Conservation (phyloP, 1,140 invertebrate species). For the Heliconius melpomene region DNA sequence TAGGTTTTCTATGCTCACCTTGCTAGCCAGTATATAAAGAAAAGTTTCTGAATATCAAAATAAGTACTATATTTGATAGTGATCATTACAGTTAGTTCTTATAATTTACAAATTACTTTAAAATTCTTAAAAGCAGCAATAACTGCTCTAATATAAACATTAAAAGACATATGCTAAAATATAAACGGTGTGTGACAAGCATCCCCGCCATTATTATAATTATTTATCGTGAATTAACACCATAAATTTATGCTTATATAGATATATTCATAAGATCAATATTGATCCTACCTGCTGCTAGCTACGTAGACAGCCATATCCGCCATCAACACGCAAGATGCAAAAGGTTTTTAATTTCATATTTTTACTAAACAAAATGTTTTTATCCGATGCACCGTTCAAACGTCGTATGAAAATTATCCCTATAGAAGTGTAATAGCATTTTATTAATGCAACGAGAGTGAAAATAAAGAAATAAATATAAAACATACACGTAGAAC, state of each 20-base stretch:
- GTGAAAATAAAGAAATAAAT: constrained; percentile 26
- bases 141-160: no score
- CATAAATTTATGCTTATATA: not conserved
- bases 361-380: constrained; percentile 6
- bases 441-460: constrained; percentile 11
- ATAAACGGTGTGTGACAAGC: no score
- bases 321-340: constrained; percentile 7
- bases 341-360: constrained; percentile 13
- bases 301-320: not conserved
- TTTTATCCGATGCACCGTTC: constrained; percentile 7
- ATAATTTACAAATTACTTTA: no score
- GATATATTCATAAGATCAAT: not conserved
- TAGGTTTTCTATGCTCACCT: no score
- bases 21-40: no score
- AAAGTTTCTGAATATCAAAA: no score
- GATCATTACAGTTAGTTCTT: no score
- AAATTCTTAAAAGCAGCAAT: no score
- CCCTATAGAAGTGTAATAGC: constrained; percentile 3
- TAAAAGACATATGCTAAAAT: no score
- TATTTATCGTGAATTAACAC: not conserved
- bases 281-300: no score
- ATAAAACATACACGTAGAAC: constrained; percentile 11
- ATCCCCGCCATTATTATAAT: no score
- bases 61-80: no score
- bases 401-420: constrained; percentile 17